Evolutionary conservation across 2,888 invertebrate species (phyloP).

Genomic region (Andrena flavipes): DNA sequence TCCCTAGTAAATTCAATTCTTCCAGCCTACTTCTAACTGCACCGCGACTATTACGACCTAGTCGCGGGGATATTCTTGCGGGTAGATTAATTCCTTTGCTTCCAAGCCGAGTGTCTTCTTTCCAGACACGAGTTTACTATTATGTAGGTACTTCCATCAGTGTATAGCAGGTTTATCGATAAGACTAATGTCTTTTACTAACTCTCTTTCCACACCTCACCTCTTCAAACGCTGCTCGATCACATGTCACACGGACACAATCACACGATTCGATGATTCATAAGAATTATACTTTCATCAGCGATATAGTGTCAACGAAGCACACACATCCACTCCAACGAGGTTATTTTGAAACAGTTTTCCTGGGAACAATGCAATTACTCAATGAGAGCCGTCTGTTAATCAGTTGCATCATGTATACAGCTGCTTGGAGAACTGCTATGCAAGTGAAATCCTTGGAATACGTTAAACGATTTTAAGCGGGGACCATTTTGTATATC

Average conservation of each 20-base stretch:
- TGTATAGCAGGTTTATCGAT: too few relatives aligned
- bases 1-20: conserved; percentile 18
- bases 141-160: too few relatives aligned
- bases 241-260: conserved; percentile 7
- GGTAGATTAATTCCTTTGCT: too few relatives aligned
- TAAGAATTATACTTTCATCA: conserved; percentile 19
- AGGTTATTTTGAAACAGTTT: conserved; percentile 37
- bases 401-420: conserved; percentile 35
- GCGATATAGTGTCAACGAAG: conserved; percentile 3
- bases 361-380: conserved; percentile 24
- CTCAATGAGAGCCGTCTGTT: conserved; percentile 18
- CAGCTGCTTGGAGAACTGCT: background rate
- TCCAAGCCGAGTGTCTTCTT: background rate
- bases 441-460: background rate
- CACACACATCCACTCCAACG: background rate
- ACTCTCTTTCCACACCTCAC: background rate
- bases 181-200: too few relatives aligned
- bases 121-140: too few relatives aligned
- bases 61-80: background rate
- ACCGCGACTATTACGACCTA: background rate
- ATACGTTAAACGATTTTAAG: background rate
- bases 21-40: background rate
- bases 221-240: conserved; percentile 13
- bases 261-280: conserved; percentile 32
- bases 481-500: too few relatives aligned